These are phyloP conservation scores for Dicyrtoma fusca DNA, from an alignment of 2,888 invertebrate species.

Conservation along the genomic window DNA sequence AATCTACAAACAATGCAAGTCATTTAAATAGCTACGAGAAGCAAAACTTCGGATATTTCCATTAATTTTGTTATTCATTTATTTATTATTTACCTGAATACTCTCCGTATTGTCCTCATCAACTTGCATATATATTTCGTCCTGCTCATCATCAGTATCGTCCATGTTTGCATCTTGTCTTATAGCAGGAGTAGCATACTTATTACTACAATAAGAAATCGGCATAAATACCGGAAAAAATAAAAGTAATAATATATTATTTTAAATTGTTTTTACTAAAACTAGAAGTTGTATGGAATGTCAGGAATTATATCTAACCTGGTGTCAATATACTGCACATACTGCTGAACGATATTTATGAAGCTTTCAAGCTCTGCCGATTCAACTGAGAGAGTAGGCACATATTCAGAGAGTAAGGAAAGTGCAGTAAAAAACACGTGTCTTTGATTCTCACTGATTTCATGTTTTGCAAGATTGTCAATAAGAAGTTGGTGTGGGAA, in stretches of 20 bases:
- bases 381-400: conserved; percentile 13
- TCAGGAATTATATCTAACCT: conserved; percentile 23
- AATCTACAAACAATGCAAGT: conserved; percentile 12
- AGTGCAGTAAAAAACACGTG: conserved; percentile 20
- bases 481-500: conserved; percentile 29
- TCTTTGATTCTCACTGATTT: conserved; percentile 25
- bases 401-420: conserved; percentile 17
- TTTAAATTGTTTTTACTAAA: too few relatives aligned
- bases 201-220: neutral
- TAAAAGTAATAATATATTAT: neutral
- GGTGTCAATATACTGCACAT: conserved; percentile 19
- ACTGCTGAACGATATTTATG: conserved; percentile 23
- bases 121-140: conserved; percentile 26
- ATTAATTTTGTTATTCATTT: too few relatives aligned
- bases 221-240: too few relatives aligned
- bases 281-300: too few relatives aligned
- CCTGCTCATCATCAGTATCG: conserved; percentile 18
- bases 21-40: too few relatives aligned
- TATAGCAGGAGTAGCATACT: too few relatives aligned
- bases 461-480: conserved; percentile 16
- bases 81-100: conserved; percentile 16
- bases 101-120: conserved; percentile 23
- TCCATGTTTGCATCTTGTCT: neutral
- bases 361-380: conserved; percentile 23
- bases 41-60: too few relatives aligned